These are phyloP conservation scores for Heliconius nattereri DNA, from an alignment of 1,140 invertebrate species.

Conservation along the genomic window DNA sequence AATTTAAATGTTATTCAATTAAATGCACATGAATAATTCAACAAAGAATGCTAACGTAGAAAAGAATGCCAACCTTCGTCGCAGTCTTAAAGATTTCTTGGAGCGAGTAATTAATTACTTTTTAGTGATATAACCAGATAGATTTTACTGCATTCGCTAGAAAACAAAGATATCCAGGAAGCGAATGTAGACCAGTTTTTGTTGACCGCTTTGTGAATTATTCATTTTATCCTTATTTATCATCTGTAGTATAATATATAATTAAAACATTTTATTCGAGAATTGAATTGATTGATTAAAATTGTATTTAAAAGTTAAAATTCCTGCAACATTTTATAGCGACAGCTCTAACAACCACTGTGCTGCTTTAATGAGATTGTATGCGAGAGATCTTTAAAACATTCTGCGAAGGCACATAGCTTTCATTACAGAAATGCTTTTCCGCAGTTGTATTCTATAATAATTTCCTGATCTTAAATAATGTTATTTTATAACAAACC, in stretches of 20 bases:
- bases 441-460: constrained; percentile 17
- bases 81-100: constrained; percentile 50
- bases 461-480: constrained; percentile 20
- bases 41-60: constrained; percentile 64
- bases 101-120: constrained; percentile 61
- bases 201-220: constrained; percentile 24
- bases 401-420: constrained; percentile 13
- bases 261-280: constrained; percentile 20
- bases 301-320: constrained; percentile 17
- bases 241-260: background rate
- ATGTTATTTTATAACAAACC: background rate
- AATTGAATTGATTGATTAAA: constrained; percentile 22
- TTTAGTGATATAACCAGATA: constrained; percentile 47
- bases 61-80: constrained; percentile 66
- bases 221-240: constrained; percentile 28
- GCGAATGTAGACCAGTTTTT: constrained; percentile 31
- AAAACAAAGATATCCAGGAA: constrained; percentile 43
- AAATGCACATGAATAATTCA: constrained; percentile 78
- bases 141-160: constrained; percentile 23
- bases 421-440: constrained; percentile 19
- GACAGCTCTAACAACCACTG: background rate
- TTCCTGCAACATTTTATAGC: constrained; percentile 15
- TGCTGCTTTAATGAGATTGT: constrained; percentile 1
- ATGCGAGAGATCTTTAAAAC: constrained; percentile 14
- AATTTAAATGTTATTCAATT: constrained; percentile 78